phyloP scores from a whole-genome alignment of 2,797 vertebrate genomes.

The Craterocephalus amniculus region DNA sequence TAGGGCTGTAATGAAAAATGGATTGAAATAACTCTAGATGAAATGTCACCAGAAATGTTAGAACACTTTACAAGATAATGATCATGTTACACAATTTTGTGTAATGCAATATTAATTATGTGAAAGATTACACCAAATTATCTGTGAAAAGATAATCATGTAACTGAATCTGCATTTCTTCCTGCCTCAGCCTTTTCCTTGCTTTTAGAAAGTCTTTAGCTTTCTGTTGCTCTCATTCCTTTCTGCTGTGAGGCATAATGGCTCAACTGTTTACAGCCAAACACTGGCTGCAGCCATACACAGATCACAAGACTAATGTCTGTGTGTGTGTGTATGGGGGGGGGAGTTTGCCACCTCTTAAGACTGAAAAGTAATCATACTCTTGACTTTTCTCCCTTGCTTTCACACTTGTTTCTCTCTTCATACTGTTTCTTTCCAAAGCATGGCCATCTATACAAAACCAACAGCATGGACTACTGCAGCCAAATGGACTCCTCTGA shows the following conservation, averaged over 20 bases:
- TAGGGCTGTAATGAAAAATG: too few species aligned
- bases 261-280: constrained; percentile 70
- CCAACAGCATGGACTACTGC: constrained; percentile 65
- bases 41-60: too few species aligned
- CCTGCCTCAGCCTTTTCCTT: background rate
- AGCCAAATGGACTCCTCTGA: constrained; percentile 67
- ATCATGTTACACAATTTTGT: background rate
- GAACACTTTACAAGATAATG: background rate
- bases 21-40: too few species aligned
- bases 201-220: background rate
- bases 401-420: background rate
- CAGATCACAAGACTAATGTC: constrained; percentile 75
- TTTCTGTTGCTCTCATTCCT: constrained; percentile 37
- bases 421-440: constrained; percentile 47
- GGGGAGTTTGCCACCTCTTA: constrained; percentile 20
- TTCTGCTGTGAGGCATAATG: constrained; percentile 58
- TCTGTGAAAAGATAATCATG: background rate
- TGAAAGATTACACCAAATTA: background rate
- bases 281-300: constrained; percentile 64
- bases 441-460: constrained; percentile 62
- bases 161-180: constrained; percentile 13
- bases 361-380: constrained; percentile 14
- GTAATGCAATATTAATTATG: too few species aligned
- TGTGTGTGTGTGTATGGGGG: constrained; percentile 45
- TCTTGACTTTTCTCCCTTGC: constrained; percentile 10